These are phyloP conservation scores for Polypterus senegalus DNA, from an alignment of 2,113 vertebrate genomes.

Conservation along the genomic window DNA sequence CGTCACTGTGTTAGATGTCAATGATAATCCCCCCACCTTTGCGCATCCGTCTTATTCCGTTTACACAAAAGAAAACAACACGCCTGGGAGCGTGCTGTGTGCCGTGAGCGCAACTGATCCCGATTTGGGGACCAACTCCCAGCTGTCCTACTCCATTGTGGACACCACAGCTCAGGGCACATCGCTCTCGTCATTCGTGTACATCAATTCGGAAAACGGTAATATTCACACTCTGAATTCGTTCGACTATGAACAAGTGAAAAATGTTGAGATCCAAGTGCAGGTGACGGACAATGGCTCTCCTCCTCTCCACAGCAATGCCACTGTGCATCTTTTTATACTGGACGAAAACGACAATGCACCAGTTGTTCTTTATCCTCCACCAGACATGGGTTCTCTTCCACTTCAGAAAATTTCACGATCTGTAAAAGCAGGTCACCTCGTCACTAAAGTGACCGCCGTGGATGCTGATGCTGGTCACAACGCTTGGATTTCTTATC, in stretches of 20 bases:
- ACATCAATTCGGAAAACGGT: constrained; percentile 56
- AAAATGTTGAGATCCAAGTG: constrained; percentile 55
- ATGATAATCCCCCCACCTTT: constrained; percentile 64
- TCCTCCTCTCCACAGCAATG: constrained; percentile 43
- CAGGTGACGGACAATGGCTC: constrained; percentile 58
- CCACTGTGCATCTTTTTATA: constrained; percentile 41
- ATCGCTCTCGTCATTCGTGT: constrained; percentile 58
- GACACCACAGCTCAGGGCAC: constrained; percentile 44
- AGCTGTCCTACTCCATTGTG: constrained; percentile 60
- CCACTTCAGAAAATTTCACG: constrained; percentile 50
- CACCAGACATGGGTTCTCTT: constrained; percentile 36
- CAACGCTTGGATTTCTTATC: constrained; percentile 64
- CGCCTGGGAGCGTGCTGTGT: constrained; percentile 41
- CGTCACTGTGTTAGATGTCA: constrained; percentile 53
- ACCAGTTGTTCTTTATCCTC: constrained; percentile 47
- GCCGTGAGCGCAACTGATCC: constrained; percentile 52
- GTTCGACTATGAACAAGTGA: constrained; percentile 65
- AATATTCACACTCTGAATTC: constrained; percentile 55
- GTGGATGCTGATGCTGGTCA: constrained; percentile 64
- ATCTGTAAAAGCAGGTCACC: constrained; percentile 49
- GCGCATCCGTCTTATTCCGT: constrained; percentile 44
- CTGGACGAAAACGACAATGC: constrained; percentile 59
- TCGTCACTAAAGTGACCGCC: constrained; percentile 59
- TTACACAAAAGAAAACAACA: constrained; percentile 50
- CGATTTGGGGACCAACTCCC: constrained; percentile 54